A percentile compares a stretch with the other conserved stretches of the same genome.
These are phyloP conservation scores for Lasiurus borealis DNA, from an alignment of 2,113 vertebrate species.

Conservation along the genomic window DNA sequence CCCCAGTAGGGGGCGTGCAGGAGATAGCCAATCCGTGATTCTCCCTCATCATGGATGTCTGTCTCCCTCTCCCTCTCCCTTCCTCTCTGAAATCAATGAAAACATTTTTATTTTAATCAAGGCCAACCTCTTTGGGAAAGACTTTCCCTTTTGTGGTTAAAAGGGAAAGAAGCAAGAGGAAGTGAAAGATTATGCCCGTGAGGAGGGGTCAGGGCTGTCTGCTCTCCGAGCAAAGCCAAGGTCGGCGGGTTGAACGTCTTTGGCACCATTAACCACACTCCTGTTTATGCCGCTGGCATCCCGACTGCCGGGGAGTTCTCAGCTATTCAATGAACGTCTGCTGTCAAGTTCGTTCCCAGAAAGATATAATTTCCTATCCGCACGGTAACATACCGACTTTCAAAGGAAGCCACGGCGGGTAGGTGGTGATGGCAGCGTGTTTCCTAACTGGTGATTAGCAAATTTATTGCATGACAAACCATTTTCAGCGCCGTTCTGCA, in stretches of 20 bases:
- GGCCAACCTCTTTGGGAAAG: neutral
- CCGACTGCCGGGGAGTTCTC: conserved; percentile 78
- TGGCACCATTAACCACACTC: conserved; percentile 40
- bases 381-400: conserved; percentile 81
- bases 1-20: too few species aligned
- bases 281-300: conserved; percentile 63
- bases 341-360: conserved; percentile 85
- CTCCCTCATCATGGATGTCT: too few species aligned
- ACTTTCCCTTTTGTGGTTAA: neutral
- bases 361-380: conserved; percentile 82
- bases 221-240: conserved; percentile 49
- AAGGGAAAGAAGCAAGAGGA: neutral
- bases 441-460: conserved; percentile 85
- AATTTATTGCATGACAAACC: conserved; percentile 87
- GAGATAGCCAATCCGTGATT: too few species aligned
- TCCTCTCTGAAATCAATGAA: too few species aligned
- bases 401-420: conserved; percentile 77
- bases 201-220: neutral
- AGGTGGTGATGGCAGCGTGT: conserved; percentile 76
- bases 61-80: too few species aligned
- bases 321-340: conserved; percentile 72
- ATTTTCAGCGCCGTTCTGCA: conserved; percentile 79
- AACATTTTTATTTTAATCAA: neutral
- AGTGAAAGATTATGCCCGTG: neutral
- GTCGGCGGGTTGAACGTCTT: conserved; percentile 29